These are phyloP conservation scores for Heterodera filipjevi DNA, from an alignment of 2,888 invertebrate species.

Conservation along the genomic window DNA sequence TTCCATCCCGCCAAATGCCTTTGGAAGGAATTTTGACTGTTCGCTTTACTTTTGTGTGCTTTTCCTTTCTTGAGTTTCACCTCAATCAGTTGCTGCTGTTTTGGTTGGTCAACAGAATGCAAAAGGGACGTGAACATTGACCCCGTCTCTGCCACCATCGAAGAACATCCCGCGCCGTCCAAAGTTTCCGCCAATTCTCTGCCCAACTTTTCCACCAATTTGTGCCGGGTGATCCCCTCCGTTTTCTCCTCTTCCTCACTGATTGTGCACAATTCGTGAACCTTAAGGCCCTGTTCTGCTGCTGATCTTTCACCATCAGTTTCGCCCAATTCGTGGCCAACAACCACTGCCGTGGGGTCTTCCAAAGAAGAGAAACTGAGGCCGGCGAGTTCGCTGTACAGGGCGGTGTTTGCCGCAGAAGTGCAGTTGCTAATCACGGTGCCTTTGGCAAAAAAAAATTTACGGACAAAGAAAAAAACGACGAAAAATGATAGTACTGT, in stretches of 20 bases:
- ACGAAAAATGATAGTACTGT: not conserved
- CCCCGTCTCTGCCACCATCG: slow-evolving; percentile 4
- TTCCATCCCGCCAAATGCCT: not conserved
- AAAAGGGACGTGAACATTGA: slow-evolving; percentile 7
- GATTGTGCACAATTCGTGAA: slow-evolving; percentile 26
- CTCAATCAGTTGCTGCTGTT: slow-evolving; percentile 2
- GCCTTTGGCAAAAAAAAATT: not conserved
- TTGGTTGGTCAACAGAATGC: not conserved
- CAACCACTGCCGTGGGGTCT: not conserved
- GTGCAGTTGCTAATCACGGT: not conserved
- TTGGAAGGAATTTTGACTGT: no score
- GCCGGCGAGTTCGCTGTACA: not conserved
- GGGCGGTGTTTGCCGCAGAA: not conserved
- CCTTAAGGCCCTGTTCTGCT: slow-evolving; percentile 1
- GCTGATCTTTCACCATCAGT: not conserved
- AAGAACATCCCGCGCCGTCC: not conserved
- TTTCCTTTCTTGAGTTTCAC: not conserved
- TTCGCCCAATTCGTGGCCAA: not conserved
- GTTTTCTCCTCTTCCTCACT: slow-evolving; percentile 21
- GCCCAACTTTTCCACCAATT: slow-evolving; percentile 6
- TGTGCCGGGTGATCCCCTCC: not conserved
- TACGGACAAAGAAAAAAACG: not conserved
- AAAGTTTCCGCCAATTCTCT: not conserved
- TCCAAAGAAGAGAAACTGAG: not conserved
- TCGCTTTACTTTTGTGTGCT: not conserved